Base-by-base conservation (phyloP, 2,797 vertebrate genomes). In the Atherinosoma microstoma region DNA sequence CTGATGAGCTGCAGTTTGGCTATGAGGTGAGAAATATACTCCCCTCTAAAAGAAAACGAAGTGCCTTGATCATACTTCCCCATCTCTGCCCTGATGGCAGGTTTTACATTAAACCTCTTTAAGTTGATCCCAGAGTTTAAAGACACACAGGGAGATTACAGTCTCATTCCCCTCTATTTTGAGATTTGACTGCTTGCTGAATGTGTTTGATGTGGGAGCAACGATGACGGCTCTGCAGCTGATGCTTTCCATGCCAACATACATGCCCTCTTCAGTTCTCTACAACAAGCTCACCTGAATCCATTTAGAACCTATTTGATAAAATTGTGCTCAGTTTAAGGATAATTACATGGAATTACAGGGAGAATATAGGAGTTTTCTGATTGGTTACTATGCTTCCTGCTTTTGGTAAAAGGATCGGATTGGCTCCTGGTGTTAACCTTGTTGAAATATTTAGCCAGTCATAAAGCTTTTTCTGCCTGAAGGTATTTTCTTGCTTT, bases 1-100 rank as follows among this genome's bases (percentile, higher is more conserved):
- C 98, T 1, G 98, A 99, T 58, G 98, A 99, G 78, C 94, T 99
- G 76, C 98, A 99, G 93, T 99, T 99, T 91, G 98, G 98, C 63
- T 99, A 99, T 1, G 98, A 99, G 96, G 98, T 99, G 85, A 93
- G 93, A 64, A 69, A 66, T 42, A 13, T 12, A 47, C 35, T 47
- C 34, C 6, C 12, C 2, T 42, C 20, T 6, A n/a, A 42, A 72
- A 27, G 58, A 60, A 32, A 18, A 16, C 49, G 30, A 24, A 4
- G 58, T 70, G 38, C 57, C 58, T 59, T 75, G 56, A 51, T 63
- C 42, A 42, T 58, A 47, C 18, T 71, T 75, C 45, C 9, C 65
- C 34, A 20, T 71, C 36, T 66, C 75, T 22, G 32, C 22, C 24
- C 64, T n/a, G 63, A 72, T 56, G 53, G 61, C 63, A 79, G 65